Conservation (phyloP, 1,140 invertebrate genomes). For the Sycobia sp. region DNA sequence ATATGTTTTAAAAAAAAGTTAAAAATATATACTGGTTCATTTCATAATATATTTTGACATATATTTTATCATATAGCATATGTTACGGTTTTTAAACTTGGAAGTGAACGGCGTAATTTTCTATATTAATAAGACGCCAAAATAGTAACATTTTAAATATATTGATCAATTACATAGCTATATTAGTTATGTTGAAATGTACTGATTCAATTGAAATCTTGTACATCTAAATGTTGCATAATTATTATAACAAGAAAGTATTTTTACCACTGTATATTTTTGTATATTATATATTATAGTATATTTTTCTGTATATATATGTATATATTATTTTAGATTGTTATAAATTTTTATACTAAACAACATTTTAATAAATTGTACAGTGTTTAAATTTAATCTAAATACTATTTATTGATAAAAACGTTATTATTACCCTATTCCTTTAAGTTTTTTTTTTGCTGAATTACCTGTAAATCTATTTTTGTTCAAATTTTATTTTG, state of each 20-base stretch:
- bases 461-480: too few relatives aligned
- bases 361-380: constrained; percentile 33
- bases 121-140: constrained; percentile 21
- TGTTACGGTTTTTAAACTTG: background rate
- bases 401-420: background rate
- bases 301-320: too few relatives aligned
- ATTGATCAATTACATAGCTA: constrained; percentile 2
- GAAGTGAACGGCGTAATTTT: background rate
- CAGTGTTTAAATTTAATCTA: background rate
- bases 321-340: constrained; percentile 24
- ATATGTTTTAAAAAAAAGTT: too few relatives aligned
- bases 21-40: constrained; percentile 7
- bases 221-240: constrained; percentile 4
- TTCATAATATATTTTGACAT: constrained; percentile 2
- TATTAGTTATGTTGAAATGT: background rate
- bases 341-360: constrained; percentile 24
- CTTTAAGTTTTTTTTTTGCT: too few relatives aligned
- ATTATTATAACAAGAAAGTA: background rate
- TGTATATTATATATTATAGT: too few relatives aligned
- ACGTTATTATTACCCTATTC: too few relatives aligned
- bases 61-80: background rate
- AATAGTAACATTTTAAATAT: background rate
- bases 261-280: constrained; percentile 14
- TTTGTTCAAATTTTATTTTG: too few relatives aligned
- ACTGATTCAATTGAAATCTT: background rate